Evolutionary conservation across 92 coral and sea anemone genomes (phyloP).

Genomic region (Zoanthus solanderi): DNA sequence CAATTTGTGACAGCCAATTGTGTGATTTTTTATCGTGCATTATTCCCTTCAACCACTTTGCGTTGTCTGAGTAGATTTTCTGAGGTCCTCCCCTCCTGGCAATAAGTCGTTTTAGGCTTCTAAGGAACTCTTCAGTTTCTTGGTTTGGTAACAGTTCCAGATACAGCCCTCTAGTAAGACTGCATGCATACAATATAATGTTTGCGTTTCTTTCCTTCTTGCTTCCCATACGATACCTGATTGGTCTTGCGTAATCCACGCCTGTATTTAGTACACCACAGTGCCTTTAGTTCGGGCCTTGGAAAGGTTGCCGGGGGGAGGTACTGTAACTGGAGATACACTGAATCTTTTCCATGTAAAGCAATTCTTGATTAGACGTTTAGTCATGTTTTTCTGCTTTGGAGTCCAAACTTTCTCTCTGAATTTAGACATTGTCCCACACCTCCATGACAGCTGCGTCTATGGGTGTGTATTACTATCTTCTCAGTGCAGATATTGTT

Average conservation of each 20-base stretch:
- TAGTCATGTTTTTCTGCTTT: conserved; percentile 25
- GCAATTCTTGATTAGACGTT: conserved; percentile 41
- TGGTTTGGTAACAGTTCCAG: conserved; percentile 44
- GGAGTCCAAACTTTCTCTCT: conserved; percentile 50
- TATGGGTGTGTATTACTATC: conserved; percentile 38
- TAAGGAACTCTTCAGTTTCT: conserved; percentile 44
- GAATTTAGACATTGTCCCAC: conserved; percentile 57
- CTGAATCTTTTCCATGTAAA: conserved; percentile 44
- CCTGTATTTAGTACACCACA: background rate
- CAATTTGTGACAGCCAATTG: too few species aligned
- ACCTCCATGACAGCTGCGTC: conserved; percentile 42
- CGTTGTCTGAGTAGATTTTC: conserved; percentile 51
- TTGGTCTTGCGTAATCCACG: conserved; percentile 54
- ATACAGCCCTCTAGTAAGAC: conserved; percentile 41
- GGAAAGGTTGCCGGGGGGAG: conserved; percentile 57
- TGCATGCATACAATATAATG: conserved; percentile 43
- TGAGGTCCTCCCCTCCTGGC: conserved; percentile 38
- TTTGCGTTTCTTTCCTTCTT: conserved; percentile 40
- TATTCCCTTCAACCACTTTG: background rate
- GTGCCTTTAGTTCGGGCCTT: conserved; percentile 20
- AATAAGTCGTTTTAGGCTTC: conserved; percentile 36
- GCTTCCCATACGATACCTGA: conserved; percentile 2
- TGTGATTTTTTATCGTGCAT: too few species aligned
- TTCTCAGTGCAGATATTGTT: conserved; percentile 4
- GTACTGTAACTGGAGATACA: conserved; percentile 24